phyloP scores from a whole-genome alignment of 23 tunicate species.

The Ascidia mentula region DNA sequence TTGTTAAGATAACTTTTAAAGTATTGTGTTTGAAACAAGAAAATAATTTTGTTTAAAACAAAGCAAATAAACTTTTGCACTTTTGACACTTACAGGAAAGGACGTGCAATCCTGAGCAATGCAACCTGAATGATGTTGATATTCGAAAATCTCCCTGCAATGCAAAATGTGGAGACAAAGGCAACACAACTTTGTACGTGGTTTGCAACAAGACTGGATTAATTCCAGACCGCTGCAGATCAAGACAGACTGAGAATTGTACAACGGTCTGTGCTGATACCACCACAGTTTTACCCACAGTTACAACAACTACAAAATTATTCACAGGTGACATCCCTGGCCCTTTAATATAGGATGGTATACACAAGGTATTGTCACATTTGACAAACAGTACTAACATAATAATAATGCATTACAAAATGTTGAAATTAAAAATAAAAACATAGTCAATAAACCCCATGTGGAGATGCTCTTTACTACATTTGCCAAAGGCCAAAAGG shows the following conservation, averaged over 20 bases:
- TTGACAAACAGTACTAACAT: background rate
- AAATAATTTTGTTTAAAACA: background rate
- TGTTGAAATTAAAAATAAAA: too few relatives aligned
- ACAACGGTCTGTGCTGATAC: background rate
- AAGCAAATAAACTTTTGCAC: background rate
- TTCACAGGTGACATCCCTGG: too few relatives aligned
- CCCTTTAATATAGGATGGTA: too few relatives aligned
- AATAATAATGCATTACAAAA: too few relatives aligned
- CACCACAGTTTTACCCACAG: background rate
- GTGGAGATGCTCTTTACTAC: background rate
- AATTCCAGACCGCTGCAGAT: background rate
- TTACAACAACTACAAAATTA: background rate
- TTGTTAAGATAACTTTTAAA: too few relatives aligned
- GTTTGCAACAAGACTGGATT: background rate
- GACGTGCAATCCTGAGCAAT: background rate
- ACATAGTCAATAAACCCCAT: background rate
- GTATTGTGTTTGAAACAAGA: background rate
- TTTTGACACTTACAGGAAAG: background rate
- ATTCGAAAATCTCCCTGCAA: background rate
- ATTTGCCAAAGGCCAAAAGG: background rate
- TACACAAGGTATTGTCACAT: too few relatives aligned
- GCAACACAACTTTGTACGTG: background rate
- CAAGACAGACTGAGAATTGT: background rate
- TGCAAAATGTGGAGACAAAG: background rate
- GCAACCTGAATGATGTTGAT: background rate